Conservation (phyloP, 2,113 vertebrate species). For the Campylorhamphus procurvoides region DNA sequence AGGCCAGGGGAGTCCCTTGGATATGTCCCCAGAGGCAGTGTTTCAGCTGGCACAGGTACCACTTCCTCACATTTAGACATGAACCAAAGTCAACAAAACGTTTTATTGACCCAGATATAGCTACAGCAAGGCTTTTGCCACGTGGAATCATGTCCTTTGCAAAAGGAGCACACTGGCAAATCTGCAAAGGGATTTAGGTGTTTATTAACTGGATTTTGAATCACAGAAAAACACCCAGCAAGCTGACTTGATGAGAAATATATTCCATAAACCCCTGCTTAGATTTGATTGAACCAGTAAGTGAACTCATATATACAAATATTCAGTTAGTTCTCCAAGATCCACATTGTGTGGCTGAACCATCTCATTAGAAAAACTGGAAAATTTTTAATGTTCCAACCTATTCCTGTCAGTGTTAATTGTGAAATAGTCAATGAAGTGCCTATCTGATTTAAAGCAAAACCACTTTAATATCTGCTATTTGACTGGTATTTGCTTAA, state of each 20-base stretch:
- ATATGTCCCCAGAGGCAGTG: neutral
- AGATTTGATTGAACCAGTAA: neutral
- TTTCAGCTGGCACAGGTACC: neutral
- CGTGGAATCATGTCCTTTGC: fast-evolving
- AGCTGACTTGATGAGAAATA: neutral
- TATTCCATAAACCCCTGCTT: neutral
- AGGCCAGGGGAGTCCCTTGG: neutral
- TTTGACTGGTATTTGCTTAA: slow-evolving; percentile 14
- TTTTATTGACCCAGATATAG: neutral
- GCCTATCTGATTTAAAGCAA: neutral
- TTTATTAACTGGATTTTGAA: neutral
- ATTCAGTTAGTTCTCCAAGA: neutral
- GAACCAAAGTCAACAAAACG: slow-evolving; percentile 6
- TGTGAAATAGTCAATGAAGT: neutral
- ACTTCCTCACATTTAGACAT: neutral
- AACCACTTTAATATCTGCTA: neutral
- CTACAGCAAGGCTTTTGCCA: neutral
- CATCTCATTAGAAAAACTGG: neutral
- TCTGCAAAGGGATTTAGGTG: neutral
- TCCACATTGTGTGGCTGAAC: neutral
- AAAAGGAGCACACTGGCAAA: neutral
- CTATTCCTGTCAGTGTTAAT: neutral
- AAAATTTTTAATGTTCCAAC: neutral
- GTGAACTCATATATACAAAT: neutral
- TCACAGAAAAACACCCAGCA: neutral